phyloP scores from a whole-genome alignment of 2,888 invertebrate genomes.

The Plusia festucae region DNA sequence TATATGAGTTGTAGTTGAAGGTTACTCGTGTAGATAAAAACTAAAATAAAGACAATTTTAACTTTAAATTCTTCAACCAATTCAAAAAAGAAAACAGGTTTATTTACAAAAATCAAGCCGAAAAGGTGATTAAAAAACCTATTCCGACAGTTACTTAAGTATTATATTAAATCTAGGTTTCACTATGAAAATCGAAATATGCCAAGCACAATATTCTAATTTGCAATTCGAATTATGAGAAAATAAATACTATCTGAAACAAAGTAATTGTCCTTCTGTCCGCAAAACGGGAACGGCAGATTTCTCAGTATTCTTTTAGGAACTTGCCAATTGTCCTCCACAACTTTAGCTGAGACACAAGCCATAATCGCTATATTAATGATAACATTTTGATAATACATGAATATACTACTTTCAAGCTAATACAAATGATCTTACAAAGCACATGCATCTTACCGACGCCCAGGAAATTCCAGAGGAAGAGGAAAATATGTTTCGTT shows the following conservation, averaged over 20 bases:
- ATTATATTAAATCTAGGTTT: neutral
- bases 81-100: neutral
- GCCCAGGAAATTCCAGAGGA: slow-evolving; percentile 61
- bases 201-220: slow-evolving; percentile 28
- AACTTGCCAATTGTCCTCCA: too few relatives aligned
- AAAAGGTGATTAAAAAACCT: neutral
- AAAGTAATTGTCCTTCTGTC: neutral
- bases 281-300: neutral
- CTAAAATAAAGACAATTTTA: neutral
- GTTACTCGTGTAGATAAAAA: neutral
- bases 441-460: slow-evolving; percentile 82
- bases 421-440: slow-evolving; percentile 65
- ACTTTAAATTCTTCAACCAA: too few relatives aligned
- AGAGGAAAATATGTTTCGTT: slow-evolving; percentile 66
- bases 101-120: neutral
- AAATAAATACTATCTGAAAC: neutral
- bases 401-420: slow-evolving; percentile 28
- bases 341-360: neutral
- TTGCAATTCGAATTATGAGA: neutral
- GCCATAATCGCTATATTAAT: neutral
- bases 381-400: neutral
- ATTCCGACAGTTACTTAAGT: neutral
- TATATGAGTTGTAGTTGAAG: neutral
- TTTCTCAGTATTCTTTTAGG: too few relatives aligned
- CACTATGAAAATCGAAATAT: slow-evolving; percentile 8